Conservation (phyloP, 1,140 invertebrate species). For the Amyelois transitella region DNA sequence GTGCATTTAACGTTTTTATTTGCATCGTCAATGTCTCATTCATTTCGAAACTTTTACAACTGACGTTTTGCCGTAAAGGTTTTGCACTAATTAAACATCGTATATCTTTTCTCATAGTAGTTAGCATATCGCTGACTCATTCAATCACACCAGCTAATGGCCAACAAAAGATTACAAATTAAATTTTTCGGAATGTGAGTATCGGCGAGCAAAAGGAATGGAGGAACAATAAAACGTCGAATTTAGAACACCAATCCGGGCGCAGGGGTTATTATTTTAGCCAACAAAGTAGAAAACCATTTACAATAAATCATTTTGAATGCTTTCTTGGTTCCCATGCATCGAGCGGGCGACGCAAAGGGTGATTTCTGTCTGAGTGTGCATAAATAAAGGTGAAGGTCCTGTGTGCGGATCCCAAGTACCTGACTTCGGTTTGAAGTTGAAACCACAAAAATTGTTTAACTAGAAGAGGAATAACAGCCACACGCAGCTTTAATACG, state of each 20-base stretch:
- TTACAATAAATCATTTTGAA: constrained; percentile 74
- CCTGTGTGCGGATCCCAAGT: constrained; percentile 63
- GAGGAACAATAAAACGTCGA: constrained; percentile 68
- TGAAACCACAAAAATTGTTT: constrained; percentile 34
- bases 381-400: constrained; percentile 71
- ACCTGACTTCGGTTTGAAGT: constrained; percentile 35
- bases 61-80: constrained; percentile 18
- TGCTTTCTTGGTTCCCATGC: constrained; percentile 68
- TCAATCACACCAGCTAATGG: constrained; percentile 36
- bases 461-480: constrained; percentile 12
- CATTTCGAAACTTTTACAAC: constrained; percentile 32
- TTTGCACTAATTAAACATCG: constrained; percentile 36
- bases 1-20: constrained; percentile 59
- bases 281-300: constrained; percentile 74
- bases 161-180: constrained; percentile 57
- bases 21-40: constrained; percentile 56
- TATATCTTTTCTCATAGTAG: constrained; percentile 23
- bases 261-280: constrained; percentile 70
- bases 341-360: constrained; percentile 68
- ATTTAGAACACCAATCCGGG: constrained; percentile 66
- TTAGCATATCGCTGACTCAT: constrained; percentile 48
- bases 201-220: constrained; percentile 53
- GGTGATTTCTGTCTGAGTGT: constrained; percentile 70
- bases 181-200: constrained; percentile 38
- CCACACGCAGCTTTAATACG: background rate